Base-by-base conservation (phyloP, 2,797 vertebrate species). In the Lycodopsis pacificus region DNA sequence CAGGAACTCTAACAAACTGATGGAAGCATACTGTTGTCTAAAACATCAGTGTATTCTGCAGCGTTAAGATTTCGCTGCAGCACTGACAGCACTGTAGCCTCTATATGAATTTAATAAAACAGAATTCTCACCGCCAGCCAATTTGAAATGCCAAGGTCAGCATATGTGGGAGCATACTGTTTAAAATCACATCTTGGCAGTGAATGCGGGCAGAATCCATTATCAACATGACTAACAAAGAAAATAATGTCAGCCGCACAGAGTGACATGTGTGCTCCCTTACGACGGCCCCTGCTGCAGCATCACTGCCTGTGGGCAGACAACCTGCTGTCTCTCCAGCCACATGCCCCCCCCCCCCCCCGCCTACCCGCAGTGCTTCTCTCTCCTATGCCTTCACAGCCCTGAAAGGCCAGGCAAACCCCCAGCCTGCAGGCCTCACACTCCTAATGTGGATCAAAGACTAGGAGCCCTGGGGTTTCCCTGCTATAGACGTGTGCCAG, bases 401-500 rank as follows among this genome's bases (percentile, higher is more conserved):
- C 73, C 69, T 77, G 49, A 86, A 87, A 79, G 76, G 57, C 48
- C 51, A 51, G 56, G 80, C 69, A 54, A 70, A 54, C 80, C 77
- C 81, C 80, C 71, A 73, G 54, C 76, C 76, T 75, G 64, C 80
- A 82, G 82, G 73, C 87, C 79, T 59, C 80, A 80, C 66, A 44
- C 78, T 77, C 81, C 80, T 73, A 44, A 73, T 80, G 73, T 42
- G 67, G 81, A 88, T 93, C 80, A 92, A 93, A 91, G 75, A 79
- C 71, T 5, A 22, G 65, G 71, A 86, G 75, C 85, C 81, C 71
- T 71, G 62, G 82, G 87, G 85, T 87, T 80, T 68, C 90, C 89
- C 84, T 87, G 81, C 90, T 81, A 73, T 69, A 92, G 90, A 92
- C 84, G 92, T 94, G 93, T 95, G 93, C 89, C 94, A 91, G 84